Evolutionary conservation across 2,113 vertebrate species (phyloP).

Genomic region (Oryzias javanicus): DNA sequence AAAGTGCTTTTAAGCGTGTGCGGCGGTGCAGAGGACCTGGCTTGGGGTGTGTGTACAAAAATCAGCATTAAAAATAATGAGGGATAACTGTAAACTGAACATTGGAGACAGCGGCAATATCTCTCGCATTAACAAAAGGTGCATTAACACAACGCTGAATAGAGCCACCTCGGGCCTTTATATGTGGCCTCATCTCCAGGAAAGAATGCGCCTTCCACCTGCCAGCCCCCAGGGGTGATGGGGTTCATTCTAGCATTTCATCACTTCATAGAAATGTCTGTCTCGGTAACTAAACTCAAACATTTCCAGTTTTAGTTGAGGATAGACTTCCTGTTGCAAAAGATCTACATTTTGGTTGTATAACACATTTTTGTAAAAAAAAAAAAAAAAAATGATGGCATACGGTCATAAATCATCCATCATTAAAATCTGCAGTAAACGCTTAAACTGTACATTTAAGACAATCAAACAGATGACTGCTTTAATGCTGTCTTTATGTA

Average conservation of each 20-base stretch:
- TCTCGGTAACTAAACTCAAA: slow-evolving; percentile 6
- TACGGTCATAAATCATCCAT: not conserved
- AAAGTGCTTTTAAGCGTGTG: slow-evolving; percentile 90
- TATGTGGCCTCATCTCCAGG: slow-evolving; percentile 55
- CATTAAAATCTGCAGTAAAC: slow-evolving; percentile 11
- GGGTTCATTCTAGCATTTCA: slow-evolving; percentile 40
- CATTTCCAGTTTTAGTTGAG: slow-evolving; percentile 4
- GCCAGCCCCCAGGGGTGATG: slow-evolving; percentile 38
- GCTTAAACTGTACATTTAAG: slow-evolving; percentile 21
- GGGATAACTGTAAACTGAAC: slow-evolving; percentile 55
- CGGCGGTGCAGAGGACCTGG: slow-evolving; percentile 89
- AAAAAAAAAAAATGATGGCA: too few relatives aligned
- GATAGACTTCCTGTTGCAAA: not conserved
- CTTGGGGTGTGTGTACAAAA: slow-evolving; percentile 80
- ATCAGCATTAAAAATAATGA: slow-evolving; percentile 65
- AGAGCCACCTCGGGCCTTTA: slow-evolving; percentile 60
- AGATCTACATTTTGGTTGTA: too few relatives aligned
- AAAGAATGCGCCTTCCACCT: slow-evolving; percentile 59
- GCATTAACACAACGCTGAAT: slow-evolving; percentile 71
- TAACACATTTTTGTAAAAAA: too few relatives aligned
- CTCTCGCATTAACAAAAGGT: slow-evolving; percentile 67
- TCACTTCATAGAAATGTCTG: slow-evolving; percentile 9
- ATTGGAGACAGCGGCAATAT: slow-evolving; percentile 50
- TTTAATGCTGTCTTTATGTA: slow-evolving; percentile 42
- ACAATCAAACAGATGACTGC: slow-evolving; percentile 56